Evolutionary conservation across 2,888 invertebrate genomes (phyloP).

Genomic region (Tipula unca): DNA sequence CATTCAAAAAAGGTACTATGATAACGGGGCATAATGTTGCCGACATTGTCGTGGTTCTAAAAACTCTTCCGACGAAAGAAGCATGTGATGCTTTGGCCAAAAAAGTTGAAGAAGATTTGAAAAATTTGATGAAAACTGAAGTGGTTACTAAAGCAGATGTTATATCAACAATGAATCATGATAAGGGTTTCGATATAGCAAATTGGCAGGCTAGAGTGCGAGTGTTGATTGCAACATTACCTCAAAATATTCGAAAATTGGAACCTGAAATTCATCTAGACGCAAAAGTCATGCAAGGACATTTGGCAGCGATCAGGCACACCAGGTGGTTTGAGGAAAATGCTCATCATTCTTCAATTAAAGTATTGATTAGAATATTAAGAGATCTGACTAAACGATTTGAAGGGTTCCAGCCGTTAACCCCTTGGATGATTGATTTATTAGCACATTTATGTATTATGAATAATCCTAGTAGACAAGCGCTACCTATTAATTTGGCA

Average conservation of each 20-base stretch:
- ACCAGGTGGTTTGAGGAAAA: constrained; percentile 98
- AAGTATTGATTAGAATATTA: constrained; percentile 87
- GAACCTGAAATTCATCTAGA: constrained; percentile 78
- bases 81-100: constrained; percentile 87
- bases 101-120: constrained; percentile 81
- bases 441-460: constrained; percentile 93
- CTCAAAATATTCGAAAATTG: constrained; percentile 85
- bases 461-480: constrained; percentile 90
- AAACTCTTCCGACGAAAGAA: constrained; percentile 92
- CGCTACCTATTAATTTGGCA: constrained; percentile 84
- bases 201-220: constrained; percentile 79
- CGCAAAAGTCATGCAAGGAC: constrained; percentile 72
- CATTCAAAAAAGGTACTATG: constrained; percentile 98
- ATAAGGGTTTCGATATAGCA: constrained; percentile 82
- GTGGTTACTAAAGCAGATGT: constrained; percentile 52
- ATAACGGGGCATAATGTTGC: constrained; percentile 91
- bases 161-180: constrained; percentile 45
- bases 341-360: constrained; percentile 92
- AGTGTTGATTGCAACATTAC: constrained; percentile 87
- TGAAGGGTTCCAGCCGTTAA: constrained; percentile 80
- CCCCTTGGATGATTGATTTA: constrained; percentile 95
- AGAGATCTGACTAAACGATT: constrained; percentile 85
- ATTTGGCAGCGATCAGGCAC: constrained; percentile 89
- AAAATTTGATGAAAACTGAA: constrained; percentile 56
- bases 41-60: constrained; percentile 92